Conservation (phyloP, 2,888 invertebrate species). For the Cerastis rubricosa region DNA sequence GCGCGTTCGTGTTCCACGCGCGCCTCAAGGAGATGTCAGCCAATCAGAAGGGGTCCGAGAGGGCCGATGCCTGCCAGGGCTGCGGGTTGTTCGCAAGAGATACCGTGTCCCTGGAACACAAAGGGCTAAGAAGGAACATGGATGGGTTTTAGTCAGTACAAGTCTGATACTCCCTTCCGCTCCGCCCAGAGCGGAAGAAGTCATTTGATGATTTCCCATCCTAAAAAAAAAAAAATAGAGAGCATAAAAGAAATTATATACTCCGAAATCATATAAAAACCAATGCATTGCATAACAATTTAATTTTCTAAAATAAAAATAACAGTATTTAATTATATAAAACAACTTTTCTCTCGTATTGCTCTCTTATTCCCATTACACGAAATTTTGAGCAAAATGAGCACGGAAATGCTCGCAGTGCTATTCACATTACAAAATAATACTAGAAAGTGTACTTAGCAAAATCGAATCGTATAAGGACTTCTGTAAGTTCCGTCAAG, state of each 20-base stretch:
- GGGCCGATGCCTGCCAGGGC: too few species aligned
- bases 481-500: conserved; percentile 44
- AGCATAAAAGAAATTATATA: background rate
- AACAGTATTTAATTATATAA: background rate
- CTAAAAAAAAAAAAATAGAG: too few species aligned
- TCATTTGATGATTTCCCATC: too few species aligned
- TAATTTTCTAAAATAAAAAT: background rate
- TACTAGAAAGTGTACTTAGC: conserved; percentile 40
- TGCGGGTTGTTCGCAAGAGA: too few species aligned
- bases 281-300: background rate
- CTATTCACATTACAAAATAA: conserved; percentile 46
- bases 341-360: conserved; percentile 8
- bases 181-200: too few species aligned
- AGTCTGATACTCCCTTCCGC: too few species aligned
- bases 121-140: too few species aligned
- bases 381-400: conserved; percentile 26
- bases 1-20: too few species aligned
- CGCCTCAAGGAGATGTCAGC: too few species aligned
- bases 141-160: too few species aligned
- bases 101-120: too few species aligned
- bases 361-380: conserved; percentile 6
- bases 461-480: conserved; percentile 59
- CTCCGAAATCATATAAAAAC: background rate
- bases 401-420: conserved; percentile 14
- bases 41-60: too few species aligned